These are phyloP conservation scores for Cryptotis parvus DNA, from an alignment of 2,113 vertebrate genomes.

Conservation along the genomic window DNA sequence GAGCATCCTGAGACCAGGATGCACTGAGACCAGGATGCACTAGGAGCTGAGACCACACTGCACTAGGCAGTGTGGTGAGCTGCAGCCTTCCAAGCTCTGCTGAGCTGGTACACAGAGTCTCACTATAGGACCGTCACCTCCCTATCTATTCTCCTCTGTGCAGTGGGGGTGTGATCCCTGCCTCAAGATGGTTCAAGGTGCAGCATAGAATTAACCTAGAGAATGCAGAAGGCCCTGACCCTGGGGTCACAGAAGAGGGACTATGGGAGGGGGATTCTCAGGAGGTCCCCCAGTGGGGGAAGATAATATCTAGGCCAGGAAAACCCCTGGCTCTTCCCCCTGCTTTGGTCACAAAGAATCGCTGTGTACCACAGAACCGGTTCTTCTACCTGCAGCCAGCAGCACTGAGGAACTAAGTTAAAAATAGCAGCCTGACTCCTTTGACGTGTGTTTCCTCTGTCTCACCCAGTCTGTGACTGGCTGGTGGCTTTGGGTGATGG, in stretches of 20 bases:
- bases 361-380: slow-evolving; percentile 45
- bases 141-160: not conserved
- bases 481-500: slow-evolving; percentile 46
- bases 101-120: not conserved
- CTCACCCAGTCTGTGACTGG: slow-evolving; percentile 12
- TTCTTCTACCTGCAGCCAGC: slow-evolving; percentile 18
- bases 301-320: not conserved
- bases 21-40: no score
- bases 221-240: not conserved
- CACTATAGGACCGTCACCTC: not conserved
- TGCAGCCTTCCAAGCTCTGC: not conserved
- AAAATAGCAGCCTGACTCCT: slow-evolving; percentile 20
- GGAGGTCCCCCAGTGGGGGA: not conserved
- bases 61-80: not conserved
- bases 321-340: not conserved
- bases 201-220: not conserved
- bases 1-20: no score
- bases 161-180: not conserved
- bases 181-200: not conserved
- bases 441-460: not conserved
- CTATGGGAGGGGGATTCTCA: not conserved
- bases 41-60: no score
- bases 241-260: not conserved
- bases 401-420: not conserved
- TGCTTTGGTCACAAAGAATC: not conserved